Percentiles rank a stretch among this genome's conserved stretches.
Conservation (phyloP, 2,113 vertebrate genomes). For the Lycaon pictus region DNA sequence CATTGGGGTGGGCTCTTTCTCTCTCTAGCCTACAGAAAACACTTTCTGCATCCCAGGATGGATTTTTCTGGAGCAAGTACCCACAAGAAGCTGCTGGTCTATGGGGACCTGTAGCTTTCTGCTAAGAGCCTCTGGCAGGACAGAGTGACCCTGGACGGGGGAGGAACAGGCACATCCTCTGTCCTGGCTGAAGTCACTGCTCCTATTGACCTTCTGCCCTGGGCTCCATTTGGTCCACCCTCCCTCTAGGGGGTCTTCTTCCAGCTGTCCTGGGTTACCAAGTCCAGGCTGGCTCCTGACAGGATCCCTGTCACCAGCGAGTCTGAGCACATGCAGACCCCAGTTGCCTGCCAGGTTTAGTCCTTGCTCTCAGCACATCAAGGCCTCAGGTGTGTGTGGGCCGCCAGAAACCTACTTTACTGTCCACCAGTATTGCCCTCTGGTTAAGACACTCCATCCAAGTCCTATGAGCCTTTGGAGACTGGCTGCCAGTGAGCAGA, state of each 20-base stretch:
- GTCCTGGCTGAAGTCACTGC: background rate
- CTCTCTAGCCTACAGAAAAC: background rate
- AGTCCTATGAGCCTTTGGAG: background rate
- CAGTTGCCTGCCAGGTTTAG: background rate
- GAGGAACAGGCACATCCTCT: background rate
- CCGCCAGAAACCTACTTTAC: background rate
- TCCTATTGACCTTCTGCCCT: background rate
- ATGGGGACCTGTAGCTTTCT: background rate
- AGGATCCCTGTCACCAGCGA: background rate
- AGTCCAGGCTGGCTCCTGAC: background rate
- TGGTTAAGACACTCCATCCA: accelerated
- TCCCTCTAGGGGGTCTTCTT: background rate
- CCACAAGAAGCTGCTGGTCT: background rate
- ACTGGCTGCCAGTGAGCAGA: accelerated
- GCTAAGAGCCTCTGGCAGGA: background rate
- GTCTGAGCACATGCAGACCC: background rate
- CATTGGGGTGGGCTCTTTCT: background rate
- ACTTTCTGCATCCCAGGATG: background rate
- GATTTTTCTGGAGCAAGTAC: background rate
- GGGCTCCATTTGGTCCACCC: background rate
- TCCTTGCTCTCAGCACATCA: background rate
- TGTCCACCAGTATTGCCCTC: background rate
- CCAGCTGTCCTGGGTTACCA: background rate
- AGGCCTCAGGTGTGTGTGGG: background rate
- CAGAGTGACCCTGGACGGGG: background rate